Evolutionary conservation across 2,113 vertebrate genomes (phyloP), one percentile per base, ranked within the genome.

Genomic region (Saccopteryx leptura): DNA sequence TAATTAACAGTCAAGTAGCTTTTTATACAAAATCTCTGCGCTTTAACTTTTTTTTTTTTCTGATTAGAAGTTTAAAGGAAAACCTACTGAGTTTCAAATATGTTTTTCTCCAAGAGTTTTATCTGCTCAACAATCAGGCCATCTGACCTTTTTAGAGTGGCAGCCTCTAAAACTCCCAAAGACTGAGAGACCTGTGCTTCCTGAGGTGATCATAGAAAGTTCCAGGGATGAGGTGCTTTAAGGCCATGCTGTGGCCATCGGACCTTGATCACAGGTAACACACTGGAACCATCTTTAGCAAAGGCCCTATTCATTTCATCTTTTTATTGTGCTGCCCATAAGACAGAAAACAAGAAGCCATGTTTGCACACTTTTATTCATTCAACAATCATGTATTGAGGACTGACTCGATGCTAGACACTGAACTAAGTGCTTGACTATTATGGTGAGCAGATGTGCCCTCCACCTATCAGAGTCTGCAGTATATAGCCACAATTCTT

Each of bases 1-100:
- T 97, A 97, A 97, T 97, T 97, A 96, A 95, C 65, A 97, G 90
- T 31, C 82, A 93, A 96, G 96, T 39, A 95, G 88, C 65, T 97
- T 96, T 95, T 97, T 83, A 95, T 63, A 87, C 12, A 91, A 92
- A 96, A 95, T 93, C 71, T 93, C 58, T 69, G 88, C 65, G 82
- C 46, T 96, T 96, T 86, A 95, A 94, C 61, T 66, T 88, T 96
- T 95, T 88, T 96, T 95, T 92, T 48, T 63, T 91, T 89, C 63
- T 97, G 92, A 98, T 96, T 82, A 95, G 76, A 93, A 95, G 58
- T 60, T 91, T 83, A 91, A 91, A 96, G 86, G 87, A 74, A 88
- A 74, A 92, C 63, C 60, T 86, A 5, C 83, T 83, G 39, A 60
- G 26, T 89, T 95, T 96, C 78, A 88, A 86, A 88, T 66, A n/a